Percentiles rank a stretch among this genome's conserved stretches.
Evolutionary conservation across 2,888 invertebrate genomes (phyloP).

Genomic region (Anticlea derivata): DNA sequence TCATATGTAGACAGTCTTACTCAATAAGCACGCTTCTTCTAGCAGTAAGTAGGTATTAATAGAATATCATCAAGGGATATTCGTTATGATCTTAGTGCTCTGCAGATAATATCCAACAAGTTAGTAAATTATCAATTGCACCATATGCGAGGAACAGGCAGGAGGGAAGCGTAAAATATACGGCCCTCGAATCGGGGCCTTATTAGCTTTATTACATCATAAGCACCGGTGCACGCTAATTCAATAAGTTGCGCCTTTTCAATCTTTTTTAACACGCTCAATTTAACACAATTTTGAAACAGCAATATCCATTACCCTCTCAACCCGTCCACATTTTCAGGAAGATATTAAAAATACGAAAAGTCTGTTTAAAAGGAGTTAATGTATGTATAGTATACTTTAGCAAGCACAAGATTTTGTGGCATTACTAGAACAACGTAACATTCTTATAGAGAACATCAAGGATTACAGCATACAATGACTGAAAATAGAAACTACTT

Average conservation of each 20-base stretch:
- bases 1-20: too few relatives aligned
- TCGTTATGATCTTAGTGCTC: conserved; percentile 2
- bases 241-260: conserved; percentile 51
- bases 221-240: conserved; percentile 61
- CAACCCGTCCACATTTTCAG: not conserved
- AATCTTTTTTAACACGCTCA: conserved; percentile 43
- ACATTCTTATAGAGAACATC: not conserved
- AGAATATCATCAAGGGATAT: too few relatives aligned
- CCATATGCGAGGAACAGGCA: conserved; percentile 65
- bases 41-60: too few relatives aligned
- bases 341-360: not conserved
- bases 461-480: not conserved
- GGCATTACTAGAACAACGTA: not conserved
- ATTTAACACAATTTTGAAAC: conserved; percentile 42
- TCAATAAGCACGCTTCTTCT: too few relatives aligned
- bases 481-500: conserved; percentile 13
- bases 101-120: conserved; percentile 37
- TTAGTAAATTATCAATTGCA: conserved; percentile 59
- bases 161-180: conserved; percentile 63
- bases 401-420: too few relatives aligned
- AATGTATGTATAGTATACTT: too few relatives aligned
- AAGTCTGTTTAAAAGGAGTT: too few relatives aligned
- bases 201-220: conserved; percentile 64
- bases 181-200: conserved; percentile 51
- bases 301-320: conserved; percentile 25